Evolutionary conservation across 2,888 invertebrate genomes (phyloP).

Genomic region (Drosophila maculinotata): DNA sequence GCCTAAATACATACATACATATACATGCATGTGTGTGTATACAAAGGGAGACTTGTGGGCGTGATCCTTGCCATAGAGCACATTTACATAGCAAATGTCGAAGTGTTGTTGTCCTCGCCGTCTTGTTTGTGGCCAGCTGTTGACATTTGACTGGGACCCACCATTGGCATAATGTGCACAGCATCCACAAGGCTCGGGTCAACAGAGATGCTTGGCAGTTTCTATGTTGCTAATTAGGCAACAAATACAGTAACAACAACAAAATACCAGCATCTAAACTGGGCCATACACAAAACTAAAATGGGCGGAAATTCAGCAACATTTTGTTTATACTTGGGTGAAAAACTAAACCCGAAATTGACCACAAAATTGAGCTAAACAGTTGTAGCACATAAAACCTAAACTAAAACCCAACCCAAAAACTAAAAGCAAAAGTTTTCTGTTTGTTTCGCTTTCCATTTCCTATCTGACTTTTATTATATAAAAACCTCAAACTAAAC

Average conservation of each 20-base stretch:
- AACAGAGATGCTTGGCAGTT: conserved; percentile 12
- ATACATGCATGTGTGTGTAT: conserved; percentile 6
- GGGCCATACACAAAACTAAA: conserved; percentile 28
- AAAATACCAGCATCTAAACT: conserved; percentile 29
- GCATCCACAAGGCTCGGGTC: conserved; percentile 22
- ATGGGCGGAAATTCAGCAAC: conserved; percentile 8
- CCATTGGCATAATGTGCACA: conserved; percentile 27
- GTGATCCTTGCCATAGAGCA: conserved; percentile 41
- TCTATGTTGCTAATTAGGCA: conserved; percentile 65
- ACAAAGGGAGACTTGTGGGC: conserved; percentile 34
- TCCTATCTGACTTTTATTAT: conserved; percentile 16
- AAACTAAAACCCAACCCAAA: conserved; percentile 6
- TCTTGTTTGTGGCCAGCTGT: conserved; percentile 60
- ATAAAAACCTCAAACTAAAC: conserved; percentile 4
- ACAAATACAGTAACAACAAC: conserved; percentile 24
- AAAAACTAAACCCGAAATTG: conserved; percentile 36
- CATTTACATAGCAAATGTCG: conserved; percentile 42
- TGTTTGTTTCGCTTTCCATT: too few species aligned
- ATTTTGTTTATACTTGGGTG: too few species aligned
- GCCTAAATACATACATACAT: conserved; percentile 6
- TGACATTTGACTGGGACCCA: conserved; percentile 62
- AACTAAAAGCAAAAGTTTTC: conserved; percentile 25
- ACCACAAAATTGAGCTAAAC: conserved; percentile 49
- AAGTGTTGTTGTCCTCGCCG: conserved; percentile 25
- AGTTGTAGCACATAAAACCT: conserved; percentile 15